A percentile compares a stretch with the other conserved stretches of the same genome.
Evolutionary conservation across 2,113 vertebrate genomes (phyloP).

Genomic region (Propithecus coquereli): DNA sequence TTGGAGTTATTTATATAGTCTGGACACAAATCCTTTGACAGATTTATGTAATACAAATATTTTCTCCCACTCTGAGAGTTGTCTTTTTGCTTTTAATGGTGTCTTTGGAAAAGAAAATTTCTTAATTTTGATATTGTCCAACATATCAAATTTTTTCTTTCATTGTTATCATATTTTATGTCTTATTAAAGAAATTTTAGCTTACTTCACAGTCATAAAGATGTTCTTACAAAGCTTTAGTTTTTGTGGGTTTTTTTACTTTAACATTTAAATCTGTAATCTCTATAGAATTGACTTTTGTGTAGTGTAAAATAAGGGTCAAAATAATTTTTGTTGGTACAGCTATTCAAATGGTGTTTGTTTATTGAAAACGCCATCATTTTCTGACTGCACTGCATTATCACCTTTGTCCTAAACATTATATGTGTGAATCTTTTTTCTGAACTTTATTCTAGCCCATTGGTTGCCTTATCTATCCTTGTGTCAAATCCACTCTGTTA

Average conservation of each 20-base stretch:
- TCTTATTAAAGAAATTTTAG: neutral
- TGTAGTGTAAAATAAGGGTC: neutral
- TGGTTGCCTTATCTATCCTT: neutral
- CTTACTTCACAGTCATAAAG: neutral
- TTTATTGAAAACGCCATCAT: neutral
- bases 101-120: neutral
- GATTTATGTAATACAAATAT: neutral
- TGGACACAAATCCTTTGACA: neutral
- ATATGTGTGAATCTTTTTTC: neutral
- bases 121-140: neutral
- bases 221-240: neutral
- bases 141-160: constrained; percentile 8
- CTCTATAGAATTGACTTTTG: neutral
- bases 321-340: neutral
- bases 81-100: neutral
- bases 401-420: neutral
- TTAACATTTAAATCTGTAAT: neutral
- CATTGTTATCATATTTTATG: neutral
- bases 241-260: neutral
- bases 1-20: neutral
- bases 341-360: neutral
- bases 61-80: neutral
- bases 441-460: neutral
- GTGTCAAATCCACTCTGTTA: neutral
- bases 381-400: neutral